Conservation (phyloP, 2,797 vertebrate species). For the Falco peregrinus region DNA sequence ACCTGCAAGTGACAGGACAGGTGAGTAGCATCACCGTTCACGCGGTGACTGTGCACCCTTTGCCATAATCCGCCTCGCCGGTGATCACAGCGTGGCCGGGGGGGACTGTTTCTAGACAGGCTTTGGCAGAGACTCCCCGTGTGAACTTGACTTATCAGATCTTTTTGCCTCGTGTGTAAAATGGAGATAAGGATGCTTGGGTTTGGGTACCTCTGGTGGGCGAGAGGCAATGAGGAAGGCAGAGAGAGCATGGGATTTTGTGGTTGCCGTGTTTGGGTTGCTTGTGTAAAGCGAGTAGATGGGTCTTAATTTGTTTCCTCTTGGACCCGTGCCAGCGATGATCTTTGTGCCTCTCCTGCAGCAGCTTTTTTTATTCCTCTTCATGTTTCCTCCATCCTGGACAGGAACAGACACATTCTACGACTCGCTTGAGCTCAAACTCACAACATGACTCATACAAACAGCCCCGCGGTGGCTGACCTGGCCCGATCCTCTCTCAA, state of each 20-base stretch:
- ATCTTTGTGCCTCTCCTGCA: neutral
- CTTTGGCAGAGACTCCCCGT: neutral
- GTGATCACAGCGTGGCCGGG: rapidly evolving
- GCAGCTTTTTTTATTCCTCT: neutral
- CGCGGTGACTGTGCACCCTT: neutral
- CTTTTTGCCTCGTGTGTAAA: neutral
- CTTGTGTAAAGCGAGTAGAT: neutral
- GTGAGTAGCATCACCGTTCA: conserved; percentile 61
- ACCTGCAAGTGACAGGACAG: conserved; percentile 85
- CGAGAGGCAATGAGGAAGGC: neutral
- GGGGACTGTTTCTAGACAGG: neutral
- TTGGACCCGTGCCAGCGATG: neutral
- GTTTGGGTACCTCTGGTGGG: neutral
- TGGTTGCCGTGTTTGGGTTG: neutral
- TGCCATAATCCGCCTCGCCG: rapidly evolving
- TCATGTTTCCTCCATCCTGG: neutral
- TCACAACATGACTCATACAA: neutral
- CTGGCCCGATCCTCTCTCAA: neutral
- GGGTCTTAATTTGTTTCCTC: neutral
- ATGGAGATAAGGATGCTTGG: neutral
- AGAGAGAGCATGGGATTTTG: neutral
- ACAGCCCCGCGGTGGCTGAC: neutral
- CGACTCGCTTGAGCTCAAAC: neutral
- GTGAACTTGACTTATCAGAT: neutral
- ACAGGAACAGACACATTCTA: neutral